Base-by-base conservation (phyloP, 2,797 vertebrate genomes). In the Neoniphon sammara region DNA sequence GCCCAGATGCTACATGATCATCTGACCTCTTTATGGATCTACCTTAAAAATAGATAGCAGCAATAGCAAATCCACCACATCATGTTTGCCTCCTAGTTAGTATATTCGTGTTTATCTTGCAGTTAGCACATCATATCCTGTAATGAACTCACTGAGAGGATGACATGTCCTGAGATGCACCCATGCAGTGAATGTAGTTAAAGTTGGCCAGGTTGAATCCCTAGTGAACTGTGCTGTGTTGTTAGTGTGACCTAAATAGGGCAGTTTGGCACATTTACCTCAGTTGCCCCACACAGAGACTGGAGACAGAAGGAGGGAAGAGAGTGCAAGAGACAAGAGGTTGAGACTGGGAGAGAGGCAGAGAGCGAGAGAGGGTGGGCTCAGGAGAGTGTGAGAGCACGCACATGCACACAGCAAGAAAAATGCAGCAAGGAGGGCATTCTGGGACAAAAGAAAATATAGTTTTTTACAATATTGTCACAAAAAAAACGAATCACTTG, bases 241-340 rank as follows among this genome's bases (percentile, higher is more conserved):
- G 84, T 85, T 81, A 75, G 75, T 78, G 75, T 84, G 82, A 86
- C 85, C 87, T 87, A 89, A 85, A 92, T 85, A 89, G 81, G 67
- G 65, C 77, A 79, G 84, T 89, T 83, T 89, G 89, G 85, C 88
- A 91, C 75, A 81, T 87, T 91, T 90, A 89, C 91, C 86, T 91
- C 86, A 78, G 67, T 57, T 87, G 84, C 75, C 86, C 85, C 75
- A 65, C 70, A 77, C 66, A 47, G 75, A 67, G 59, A 46, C 30
- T 53, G 55, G 46, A 79, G 62, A 77, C 74, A 71, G 57, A 67
- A 56, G 81, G 82, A 72, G 66, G 20, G 30, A 52, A 70, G 81
- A 70, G 66, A 75, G 81, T 64, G 66, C 54, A 76, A 55, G 74
- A 85, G 76, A 68, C 64, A 50, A 63, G 70, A 75, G 89, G 77